phyloP scores from a whole-genome alignment of 2,888 invertebrate species.

The Pammene fasciana region DNA sequence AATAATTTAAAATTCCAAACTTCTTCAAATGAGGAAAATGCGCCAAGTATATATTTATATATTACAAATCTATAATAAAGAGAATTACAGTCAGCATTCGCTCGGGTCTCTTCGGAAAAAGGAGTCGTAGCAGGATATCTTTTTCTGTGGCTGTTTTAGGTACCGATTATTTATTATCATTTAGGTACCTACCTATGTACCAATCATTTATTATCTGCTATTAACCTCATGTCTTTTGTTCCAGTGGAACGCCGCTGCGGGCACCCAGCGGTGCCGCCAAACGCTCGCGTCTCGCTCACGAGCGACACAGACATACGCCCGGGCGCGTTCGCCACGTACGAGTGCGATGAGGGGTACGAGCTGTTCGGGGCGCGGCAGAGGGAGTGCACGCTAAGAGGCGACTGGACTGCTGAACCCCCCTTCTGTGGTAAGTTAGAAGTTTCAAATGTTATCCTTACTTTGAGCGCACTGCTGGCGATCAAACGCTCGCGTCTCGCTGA shows the following conservation, averaged over 20 bases:
- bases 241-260: constrained; percentile 86
- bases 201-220: too few relatives aligned
- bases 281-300: constrained; percentile 88
- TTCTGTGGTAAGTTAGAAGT: constrained; percentile 87
- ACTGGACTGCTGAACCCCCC: constrained; percentile 92
- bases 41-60: too few relatives aligned
- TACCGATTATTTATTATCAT: too few relatives aligned
- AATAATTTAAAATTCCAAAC: too few relatives aligned
- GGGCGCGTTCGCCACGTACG: constrained; percentile 88
- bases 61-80: too few relatives aligned
- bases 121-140: too few relatives aligned
- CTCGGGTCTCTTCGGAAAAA: too few relatives aligned
- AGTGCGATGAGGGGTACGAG: constrained; percentile 94
- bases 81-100: too few relatives aligned
- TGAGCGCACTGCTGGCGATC: constrained; percentile 92
- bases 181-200: too few relatives aligned
- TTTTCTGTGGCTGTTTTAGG: too few relatives aligned
- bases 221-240: constrained; percentile 31
- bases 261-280: constrained; percentile 92
- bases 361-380: constrained; percentile 90
- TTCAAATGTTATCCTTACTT: constrained; percentile 67
- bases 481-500: constrained; percentile 88
- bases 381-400: constrained; percentile 87
- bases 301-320: constrained; percentile 76
- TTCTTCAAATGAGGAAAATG: too few relatives aligned